Evolutionary conservation across 2,113 vertebrate species (phyloP).

Genomic region (Hemiscyllium ocellatum): DNA sequence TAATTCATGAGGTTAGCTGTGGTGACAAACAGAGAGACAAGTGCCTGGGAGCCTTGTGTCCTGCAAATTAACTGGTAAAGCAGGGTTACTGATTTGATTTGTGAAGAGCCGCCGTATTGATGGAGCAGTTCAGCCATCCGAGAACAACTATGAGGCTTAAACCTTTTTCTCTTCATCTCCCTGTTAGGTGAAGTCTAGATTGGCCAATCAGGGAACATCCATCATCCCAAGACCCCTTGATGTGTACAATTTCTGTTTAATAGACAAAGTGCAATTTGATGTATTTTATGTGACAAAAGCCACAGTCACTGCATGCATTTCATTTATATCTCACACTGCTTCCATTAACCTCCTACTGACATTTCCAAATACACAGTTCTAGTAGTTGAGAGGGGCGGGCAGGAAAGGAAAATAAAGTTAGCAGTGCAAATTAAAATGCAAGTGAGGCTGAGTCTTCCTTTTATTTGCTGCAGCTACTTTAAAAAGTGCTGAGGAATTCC

Average conservation of each 20-base stretch:
- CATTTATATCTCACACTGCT: conserved; percentile 28
- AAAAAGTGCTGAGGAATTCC: background rate
- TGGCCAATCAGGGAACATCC: conserved; percentile 1
- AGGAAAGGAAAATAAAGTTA: background rate
- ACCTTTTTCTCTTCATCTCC: background rate
- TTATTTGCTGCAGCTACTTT: background rate
- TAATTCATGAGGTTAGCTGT: background rate
- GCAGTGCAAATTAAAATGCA: background rate
- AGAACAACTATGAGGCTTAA: background rate
- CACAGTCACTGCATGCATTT: background rate
- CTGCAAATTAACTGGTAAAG: background rate
- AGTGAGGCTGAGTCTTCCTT: background rate
- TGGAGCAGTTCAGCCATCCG: background rate
- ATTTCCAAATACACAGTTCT: background rate
- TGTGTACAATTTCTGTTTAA: conserved; percentile 35
- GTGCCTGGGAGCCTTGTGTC: background rate
- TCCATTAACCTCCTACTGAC: conserved; percentile 32
- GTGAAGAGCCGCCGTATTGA: background rate
- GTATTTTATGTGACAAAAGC: conserved; percentile 36
- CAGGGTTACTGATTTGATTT: background rate
- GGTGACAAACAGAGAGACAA: background rate
- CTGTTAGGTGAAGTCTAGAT: background rate
- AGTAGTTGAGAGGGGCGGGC: background rate
- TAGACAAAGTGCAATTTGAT: conserved; percentile 38
- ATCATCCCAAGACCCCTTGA: conserved; percentile 30